Evolutionary conservation across 2,113 vertebrate species (phyloP).

Genomic region (Bostrychus sinensis): DNA sequence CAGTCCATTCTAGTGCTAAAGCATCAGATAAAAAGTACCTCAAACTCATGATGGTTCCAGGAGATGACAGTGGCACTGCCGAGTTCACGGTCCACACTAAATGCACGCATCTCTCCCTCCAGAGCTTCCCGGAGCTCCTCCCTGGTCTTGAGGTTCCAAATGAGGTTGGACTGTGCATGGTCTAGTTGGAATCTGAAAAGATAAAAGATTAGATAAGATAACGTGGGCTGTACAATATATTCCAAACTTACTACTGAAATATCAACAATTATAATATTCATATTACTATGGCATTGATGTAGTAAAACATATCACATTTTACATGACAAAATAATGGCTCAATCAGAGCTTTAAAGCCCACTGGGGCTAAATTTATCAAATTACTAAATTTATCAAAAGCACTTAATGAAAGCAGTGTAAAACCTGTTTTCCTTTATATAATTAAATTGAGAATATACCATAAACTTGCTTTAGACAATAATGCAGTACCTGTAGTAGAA

Average conservation of each 20-base stretch:
- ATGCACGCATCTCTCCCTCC: slow-evolving; percentile 96
- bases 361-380: too few species aligned
- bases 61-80: slow-evolving; percentile 92
- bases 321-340: too few species aligned
- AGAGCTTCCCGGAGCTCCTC: slow-evolving; percentile 96
- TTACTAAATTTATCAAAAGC: too few species aligned
- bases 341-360: too few species aligned
- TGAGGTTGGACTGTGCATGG: slow-evolving; percentile 93
- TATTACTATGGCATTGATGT: too few species aligned
- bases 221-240: too few species aligned
- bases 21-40: slow-evolving; percentile 77
- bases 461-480: neutral
- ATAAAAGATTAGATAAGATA: neutral
- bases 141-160: slow-evolving; percentile 98
- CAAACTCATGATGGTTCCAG: slow-evolving; percentile 99
- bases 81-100: slow-evolving; percentile 93
- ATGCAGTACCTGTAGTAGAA: slow-evolving; percentile 93
- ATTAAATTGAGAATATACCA: neutral
- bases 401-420: too few species aligned
- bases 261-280: too few species aligned
- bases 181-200: slow-evolving; percentile 90
- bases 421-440: too few species aligned
- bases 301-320: too few species aligned
- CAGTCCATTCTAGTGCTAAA: too few species aligned
- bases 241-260: too few species aligned